Conservation (phyloP, 2,797 vertebrate species). For the Tympanoctomys barrerae region DNA sequence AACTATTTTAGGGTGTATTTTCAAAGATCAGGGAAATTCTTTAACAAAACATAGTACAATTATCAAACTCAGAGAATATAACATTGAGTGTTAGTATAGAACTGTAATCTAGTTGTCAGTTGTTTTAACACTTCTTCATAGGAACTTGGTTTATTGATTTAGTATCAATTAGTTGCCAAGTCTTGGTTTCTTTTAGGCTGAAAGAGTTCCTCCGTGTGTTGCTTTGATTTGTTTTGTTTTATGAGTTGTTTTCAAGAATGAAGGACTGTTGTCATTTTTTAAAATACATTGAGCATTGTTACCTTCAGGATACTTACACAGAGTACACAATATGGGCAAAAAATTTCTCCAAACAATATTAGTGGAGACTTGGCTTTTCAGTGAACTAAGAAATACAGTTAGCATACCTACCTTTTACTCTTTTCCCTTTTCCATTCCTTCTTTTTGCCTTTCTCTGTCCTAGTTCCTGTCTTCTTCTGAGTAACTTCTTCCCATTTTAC, state of each 20-base stretch:
- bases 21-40: background rate
- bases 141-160: background rate
- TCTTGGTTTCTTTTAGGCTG: background rate
- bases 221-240: background rate
- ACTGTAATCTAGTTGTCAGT: background rate
- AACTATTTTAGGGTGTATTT: slow-evolving; percentile 13
- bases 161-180: background rate
- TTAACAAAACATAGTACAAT: background rate
- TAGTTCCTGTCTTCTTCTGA: background rate
- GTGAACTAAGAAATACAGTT: background rate
- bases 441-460: background rate
- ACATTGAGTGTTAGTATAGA: background rate
- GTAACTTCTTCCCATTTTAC: background rate
- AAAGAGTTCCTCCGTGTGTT: background rate
- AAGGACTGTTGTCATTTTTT: background rate
- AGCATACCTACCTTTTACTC: background rate
- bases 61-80: slow-evolving; percentile 10
- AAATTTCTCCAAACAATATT: background rate
- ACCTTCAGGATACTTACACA: background rate
- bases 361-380: background rate
- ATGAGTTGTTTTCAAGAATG: background rate
- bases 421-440: background rate
- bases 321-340: background rate
- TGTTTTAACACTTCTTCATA: background rate
- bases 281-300: background rate